Conservation (phyloP, 2,888 invertebrate genomes). For the Cetonia aurata region DNA sequence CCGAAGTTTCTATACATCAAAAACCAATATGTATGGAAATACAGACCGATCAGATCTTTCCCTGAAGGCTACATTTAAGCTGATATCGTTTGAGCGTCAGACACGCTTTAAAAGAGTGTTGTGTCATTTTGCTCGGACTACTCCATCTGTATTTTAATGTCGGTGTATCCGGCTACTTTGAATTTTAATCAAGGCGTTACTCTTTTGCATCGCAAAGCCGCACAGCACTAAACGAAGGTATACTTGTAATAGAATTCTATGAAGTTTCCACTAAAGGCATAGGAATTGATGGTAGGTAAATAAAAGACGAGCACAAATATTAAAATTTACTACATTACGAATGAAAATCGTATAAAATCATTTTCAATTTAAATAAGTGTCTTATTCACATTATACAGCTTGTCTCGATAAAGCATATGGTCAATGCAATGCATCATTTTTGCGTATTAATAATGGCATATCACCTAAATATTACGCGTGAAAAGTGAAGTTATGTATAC, state of each 20-base stretch:
- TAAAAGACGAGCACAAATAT: background rate
- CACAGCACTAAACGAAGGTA: too few relatives aligned
- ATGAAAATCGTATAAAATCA: constrained; percentile 13
- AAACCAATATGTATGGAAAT: constrained; percentile 64
- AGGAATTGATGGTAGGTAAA: background rate
- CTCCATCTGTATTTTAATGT: constrained; percentile 28
- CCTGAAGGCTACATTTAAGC: constrained; percentile 41
- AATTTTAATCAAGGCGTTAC: constrained; percentile 23
- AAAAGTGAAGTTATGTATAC: too few relatives aligned
- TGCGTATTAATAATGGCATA: too few relatives aligned
- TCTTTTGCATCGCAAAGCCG: background rate
- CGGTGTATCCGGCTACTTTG: background rate
- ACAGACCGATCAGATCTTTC: constrained; percentile 37
- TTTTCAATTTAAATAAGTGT: background rate
- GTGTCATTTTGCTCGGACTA: constrained; percentile 35
- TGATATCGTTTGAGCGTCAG: constrained; percentile 28
- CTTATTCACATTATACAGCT: background rate
- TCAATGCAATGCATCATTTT: too few relatives aligned
- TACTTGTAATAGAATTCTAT: too few relatives aligned
- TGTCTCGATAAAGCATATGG: too few relatives aligned
- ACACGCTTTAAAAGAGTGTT: constrained; percentile 42
- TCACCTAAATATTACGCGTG: too few relatives aligned
- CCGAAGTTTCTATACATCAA: constrained; percentile 55
- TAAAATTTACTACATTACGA: constrained; percentile 6
- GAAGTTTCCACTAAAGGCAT: too few relatives aligned